These are phyloP conservation scores for Porites australiensis DNA, from an alignment of 64 coral and sea anemone genomes.

Conservation along the genomic window DNA sequence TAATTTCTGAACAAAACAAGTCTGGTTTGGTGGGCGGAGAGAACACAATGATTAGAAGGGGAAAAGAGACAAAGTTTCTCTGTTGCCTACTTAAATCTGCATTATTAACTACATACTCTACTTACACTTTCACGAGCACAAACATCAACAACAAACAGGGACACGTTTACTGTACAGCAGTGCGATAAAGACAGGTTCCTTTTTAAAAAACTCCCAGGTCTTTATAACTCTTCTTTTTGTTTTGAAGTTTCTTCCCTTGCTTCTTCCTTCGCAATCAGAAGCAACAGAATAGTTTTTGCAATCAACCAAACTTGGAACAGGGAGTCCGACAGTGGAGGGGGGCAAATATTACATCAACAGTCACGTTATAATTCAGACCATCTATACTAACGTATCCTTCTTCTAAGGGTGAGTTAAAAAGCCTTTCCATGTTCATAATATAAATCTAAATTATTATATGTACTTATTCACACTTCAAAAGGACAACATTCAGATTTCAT, in stretches of 20 bases:
- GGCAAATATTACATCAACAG: conserved; percentile 81
- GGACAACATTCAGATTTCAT: conserved; percentile 69
- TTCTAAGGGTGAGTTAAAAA: conserved; percentile 90
- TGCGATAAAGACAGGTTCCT: conserved; percentile 41
- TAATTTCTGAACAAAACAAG: conserved; percentile 80
- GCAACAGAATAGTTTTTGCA: conserved; percentile 62
- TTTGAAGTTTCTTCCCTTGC: not conserved
- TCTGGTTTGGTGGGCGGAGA: conserved; percentile 3
- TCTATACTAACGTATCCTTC: conserved; percentile 82
- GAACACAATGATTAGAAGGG: conserved; percentile 33
- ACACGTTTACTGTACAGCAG: conserved; percentile 38
- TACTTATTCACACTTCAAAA: conserved; percentile 99
- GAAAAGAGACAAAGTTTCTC: conserved; percentile 31
- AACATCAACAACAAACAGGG: not conserved
- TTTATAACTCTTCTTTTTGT: conserved; percentile 13
- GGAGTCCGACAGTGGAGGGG: conserved; percentile 60
- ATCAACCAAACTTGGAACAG: conserved; percentile 65
- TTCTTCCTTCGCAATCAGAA: conserved; percentile 40
- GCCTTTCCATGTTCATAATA: conserved; percentile 96
- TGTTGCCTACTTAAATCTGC: conserved; percentile 23
- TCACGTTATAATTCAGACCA: conserved; percentile 74
- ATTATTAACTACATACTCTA: conserved; percentile 22
- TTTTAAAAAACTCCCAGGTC: conserved; percentile 54
- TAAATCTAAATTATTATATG: conserved; percentile 99
- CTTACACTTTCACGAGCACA: conserved; percentile 26